Evolutionary conservation across 2,797 vertebrate genomes (phyloP).

Genomic region (Sebastiscus tertius): DNA sequence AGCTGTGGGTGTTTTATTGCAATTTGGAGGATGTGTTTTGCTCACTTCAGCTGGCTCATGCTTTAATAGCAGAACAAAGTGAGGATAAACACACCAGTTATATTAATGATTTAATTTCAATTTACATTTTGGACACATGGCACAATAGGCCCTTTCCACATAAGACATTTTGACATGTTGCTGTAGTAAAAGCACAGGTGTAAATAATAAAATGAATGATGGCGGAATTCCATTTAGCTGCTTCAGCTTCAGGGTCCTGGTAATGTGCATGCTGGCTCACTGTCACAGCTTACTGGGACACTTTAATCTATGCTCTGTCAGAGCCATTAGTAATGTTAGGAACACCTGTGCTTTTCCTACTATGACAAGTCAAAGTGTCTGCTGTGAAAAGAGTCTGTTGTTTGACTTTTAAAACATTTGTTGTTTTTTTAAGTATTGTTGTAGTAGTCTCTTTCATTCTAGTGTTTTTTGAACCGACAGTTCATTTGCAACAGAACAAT

Average conservation of each 20-base stretch:
- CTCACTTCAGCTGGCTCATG: background rate
- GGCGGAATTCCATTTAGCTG: too few species aligned
- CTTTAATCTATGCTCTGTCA: too few species aligned
- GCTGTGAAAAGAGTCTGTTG: background rate
- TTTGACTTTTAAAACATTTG: background rate
- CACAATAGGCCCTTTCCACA: background rate
- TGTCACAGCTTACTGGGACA: too few species aligned
- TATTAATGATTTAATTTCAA: background rate
- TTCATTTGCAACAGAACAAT: too few species aligned
- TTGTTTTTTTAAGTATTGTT: too few species aligned
- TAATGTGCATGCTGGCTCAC: too few species aligned
- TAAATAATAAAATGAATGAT: too few species aligned
- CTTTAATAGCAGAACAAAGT: background rate
- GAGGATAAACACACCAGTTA: background rate
- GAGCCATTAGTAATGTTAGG: too few species aligned
- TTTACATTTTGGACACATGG: background rate
- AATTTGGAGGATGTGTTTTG: background rate
- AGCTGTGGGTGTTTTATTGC: background rate
- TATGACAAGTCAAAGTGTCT: background rate
- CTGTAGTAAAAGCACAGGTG: too few species aligned
- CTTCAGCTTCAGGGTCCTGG: too few species aligned
- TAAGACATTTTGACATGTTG: background rate
- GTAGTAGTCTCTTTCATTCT: background rate
- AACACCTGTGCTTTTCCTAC: too few species aligned
- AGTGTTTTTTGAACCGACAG: background rate